Base-by-base conservation (phyloP, 2,888 invertebrate genomes). In the Oscheius sp. region DNA sequence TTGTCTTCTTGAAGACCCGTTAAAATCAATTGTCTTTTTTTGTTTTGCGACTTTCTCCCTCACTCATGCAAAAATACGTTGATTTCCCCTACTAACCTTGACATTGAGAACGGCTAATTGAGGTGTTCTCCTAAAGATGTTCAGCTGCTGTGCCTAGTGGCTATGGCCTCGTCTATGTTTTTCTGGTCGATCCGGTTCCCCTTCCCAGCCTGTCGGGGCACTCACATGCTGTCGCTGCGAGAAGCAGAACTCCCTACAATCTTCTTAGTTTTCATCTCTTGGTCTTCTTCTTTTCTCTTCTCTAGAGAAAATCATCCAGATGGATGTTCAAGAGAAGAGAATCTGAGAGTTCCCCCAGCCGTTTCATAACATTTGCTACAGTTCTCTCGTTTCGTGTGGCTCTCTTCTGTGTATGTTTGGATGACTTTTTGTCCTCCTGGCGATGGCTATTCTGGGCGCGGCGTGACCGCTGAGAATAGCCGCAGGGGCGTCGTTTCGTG, bases 401-500 rank as follows among this genome's bases (percentile, higher is more conserved):
- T 27, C 42, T 27, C 61, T 58, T 23, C 58, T 52, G 31, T 33
- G 33, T 45, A 39, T 45, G 61, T 61, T 61, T 61, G 61, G 61
- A 42, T 61, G 61, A 61, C 61, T 61, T 61, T 61, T 61, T 61
- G 61, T 61, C 55, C 34, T 12, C 27, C 29, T 31, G n/a, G n/a
- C 45, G 61, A 2, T 12, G 39, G 42, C 66, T 66, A 66, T 66
- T 66, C 66, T 66, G 23, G 66, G 46, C 33, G 66, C 66, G 53
- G 55, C 55, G 53, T 53, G 55, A 55, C 66, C 45, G 53, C 55
- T 55, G 53, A 55, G 57, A 66, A 66, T 66, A 66, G 66, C 61
- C 61, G 42, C 27, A 61, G 61, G 61, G 61, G 42, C 61, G 61
- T 61, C 6, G 34, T n/a, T 42, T 61, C 45, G 45, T 61, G 61